Conservation (phyloP, 2,888 invertebrate species). For the Agrochola macilenta region DNA sequence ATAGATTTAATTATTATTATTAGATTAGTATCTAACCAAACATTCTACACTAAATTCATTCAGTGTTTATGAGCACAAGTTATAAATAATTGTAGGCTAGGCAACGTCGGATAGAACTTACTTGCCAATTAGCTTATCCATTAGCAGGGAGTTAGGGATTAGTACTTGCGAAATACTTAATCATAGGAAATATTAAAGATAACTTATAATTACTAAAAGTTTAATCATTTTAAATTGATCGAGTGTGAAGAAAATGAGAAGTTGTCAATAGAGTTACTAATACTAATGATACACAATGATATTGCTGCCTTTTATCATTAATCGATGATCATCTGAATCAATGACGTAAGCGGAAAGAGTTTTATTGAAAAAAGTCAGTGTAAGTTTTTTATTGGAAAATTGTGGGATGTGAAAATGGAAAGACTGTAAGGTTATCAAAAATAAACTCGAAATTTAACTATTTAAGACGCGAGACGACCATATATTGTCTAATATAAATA, state of each 20-base stretch:
- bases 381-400: not conserved
- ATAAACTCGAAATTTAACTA: not conserved
- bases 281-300: slow-evolving; percentile 8
- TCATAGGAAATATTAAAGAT: not conserved
- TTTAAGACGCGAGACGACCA: not conserved
- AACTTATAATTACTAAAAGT: slow-evolving; percentile 10
- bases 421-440: not conserved
- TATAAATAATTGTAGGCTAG: no score
- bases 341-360: not conserved
- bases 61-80: no score
- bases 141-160: no score
- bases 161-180: no score
- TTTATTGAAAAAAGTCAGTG: not conserved
- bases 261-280: not conserved
- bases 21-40: no score
- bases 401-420: not conserved
- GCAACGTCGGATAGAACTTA: no score
- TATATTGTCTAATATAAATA: no score
- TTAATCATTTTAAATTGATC: slow-evolving; percentile 35
- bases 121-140: no score
- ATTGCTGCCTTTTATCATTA: not conserved
- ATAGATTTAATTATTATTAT: slow-evolving; percentile 65
- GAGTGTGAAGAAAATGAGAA: slow-evolving; percentile 2
- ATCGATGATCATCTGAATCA: not conserved
- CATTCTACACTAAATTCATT: no score